Evolutionary conservation across 1,140 invertebrate species (phyloP), one percentile per base, ranked within the genome.

Genomic region (Araneus ventricosus): DNA sequence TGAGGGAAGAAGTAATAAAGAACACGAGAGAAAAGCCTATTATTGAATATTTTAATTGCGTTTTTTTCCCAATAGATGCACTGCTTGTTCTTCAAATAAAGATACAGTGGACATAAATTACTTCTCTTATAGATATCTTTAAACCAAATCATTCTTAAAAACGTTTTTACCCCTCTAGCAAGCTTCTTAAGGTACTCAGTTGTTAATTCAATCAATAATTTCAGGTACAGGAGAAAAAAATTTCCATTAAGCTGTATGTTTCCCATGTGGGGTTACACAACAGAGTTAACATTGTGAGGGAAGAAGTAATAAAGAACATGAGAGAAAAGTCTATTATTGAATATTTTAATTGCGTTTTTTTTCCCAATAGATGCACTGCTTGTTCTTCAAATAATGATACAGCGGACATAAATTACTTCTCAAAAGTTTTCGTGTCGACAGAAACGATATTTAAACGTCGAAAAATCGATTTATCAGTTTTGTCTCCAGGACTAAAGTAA

Each of bases 391-490:
- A 86, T 86, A 86, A 88, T 90, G 70, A 22, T 57, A 30, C 67
- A 59, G 27, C 2, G 41, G 30, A 59, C 41, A 80, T 59, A 90
- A 45, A 80, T 59, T 90, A 80, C 70, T 34, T 37, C 27, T 61
- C 27, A 84, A 84, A 39, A 91, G 57, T 63, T 52, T 52, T 34
- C 39, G 30, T 61, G 79, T 80, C 27, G 22, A 34, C 82, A 41
- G 75, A 86, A 57, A 86, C 52, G 90, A 92, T 70, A 86, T 92
- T 92, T 92, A 86, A 92, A 86, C 80, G 75, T 67, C 45, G 30
- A 86, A 57, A 92, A 92, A 92, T 92, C 90, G 30, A 92, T 92
- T 70, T 34, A 92, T 86, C 75, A 80, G 30, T 86, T 92, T 84
- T 92, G 80, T 92, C 80, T 85, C 30, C 20, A 20, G 27, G 82